These are phyloP conservation scores for Zaprionus capensis DNA, from an alignment of 1,140 invertebrate species.

Conservation along the genomic window DNA sequence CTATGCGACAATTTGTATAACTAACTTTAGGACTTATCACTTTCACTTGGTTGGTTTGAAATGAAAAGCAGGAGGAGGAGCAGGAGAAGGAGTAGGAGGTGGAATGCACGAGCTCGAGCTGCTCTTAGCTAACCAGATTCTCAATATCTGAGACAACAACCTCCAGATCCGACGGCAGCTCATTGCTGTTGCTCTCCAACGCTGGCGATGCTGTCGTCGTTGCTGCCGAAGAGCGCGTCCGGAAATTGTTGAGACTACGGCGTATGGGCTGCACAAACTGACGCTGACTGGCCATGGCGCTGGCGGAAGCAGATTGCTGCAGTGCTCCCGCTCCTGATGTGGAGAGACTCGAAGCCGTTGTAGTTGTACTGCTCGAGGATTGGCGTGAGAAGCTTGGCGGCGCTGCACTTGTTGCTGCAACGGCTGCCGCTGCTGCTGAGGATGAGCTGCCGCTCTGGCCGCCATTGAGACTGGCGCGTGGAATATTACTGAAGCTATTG, in stretches of 20 bases:
- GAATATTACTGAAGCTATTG: constrained; percentile 83
- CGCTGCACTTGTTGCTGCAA: not conserved
- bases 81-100: not conserved
- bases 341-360: constrained; percentile 46
- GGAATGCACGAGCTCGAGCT: constrained; percentile 25
- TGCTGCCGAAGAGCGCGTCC: constrained; percentile 39
- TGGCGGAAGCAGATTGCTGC: constrained; percentile 68
- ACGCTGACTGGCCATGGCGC: constrained; percentile 57
- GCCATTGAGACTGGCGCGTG: constrained; percentile 72
- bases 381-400: constrained; percentile 63
- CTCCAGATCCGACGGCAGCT: constrained; percentile 81
- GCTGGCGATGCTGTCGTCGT: constrained; percentile 21
- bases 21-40: constrained; percentile 83
- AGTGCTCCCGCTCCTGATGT: constrained; percentile 23
- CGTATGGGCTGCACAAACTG: constrained; percentile 49
- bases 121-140: constrained; percentile 83
- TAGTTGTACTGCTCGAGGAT: constrained; percentile 72
- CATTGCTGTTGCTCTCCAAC: constrained; percentile 46
- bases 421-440: constrained; percentile 7
- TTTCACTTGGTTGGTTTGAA: constrained; percentile 77
- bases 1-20: constrained; percentile 82
- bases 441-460: constrained; percentile 18
- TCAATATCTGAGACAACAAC: constrained; percentile 82
- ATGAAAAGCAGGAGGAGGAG: constrained; percentile 32
- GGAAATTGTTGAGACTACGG: constrained; percentile 69